Conservation (phyloP, 2,797 vertebrate species). For the Myioborus miniatus region DNA sequence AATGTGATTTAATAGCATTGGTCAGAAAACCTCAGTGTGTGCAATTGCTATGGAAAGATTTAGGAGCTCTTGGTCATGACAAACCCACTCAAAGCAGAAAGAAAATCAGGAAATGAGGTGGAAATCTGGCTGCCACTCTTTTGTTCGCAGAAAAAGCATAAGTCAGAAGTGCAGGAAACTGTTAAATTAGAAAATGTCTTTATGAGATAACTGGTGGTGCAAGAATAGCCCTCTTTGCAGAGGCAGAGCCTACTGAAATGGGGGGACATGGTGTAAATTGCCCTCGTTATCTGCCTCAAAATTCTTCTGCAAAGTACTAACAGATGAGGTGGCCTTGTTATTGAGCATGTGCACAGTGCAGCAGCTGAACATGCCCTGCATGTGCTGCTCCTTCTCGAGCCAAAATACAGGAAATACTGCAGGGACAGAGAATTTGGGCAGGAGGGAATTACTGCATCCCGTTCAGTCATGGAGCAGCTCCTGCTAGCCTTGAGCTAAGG, state of each 20-base stretch:
- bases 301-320: conserved; percentile 13
- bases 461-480: neutral
- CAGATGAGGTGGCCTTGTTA: neutral
- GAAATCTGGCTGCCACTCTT: conserved; percentile 21
- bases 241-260: neutral
- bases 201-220: conserved; percentile 56
- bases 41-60: conserved; percentile 4
- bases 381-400: neutral
- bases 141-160: neutral
- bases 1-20: neutral
- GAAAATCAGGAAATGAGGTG: conserved; percentile 36
- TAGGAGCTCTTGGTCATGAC: conserved; percentile 10
- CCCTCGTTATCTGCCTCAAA: neutral
- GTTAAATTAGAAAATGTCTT: conserved; percentile 63
- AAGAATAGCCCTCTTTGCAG: neutral
- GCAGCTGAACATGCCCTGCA: neutral
- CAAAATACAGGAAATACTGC: neutral
- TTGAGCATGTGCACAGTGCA: neutral
- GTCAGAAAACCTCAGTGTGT: neutral
- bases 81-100: conserved; percentile 2
- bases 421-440: neutral
- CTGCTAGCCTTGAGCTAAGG: neutral
- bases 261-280: neutral
- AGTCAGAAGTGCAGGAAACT: conserved; percentile 49
- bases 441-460: neutral